Conservation (phyloP, 2,113 vertebrate species). For the Pomatorhinus ruficollis region DNA sequence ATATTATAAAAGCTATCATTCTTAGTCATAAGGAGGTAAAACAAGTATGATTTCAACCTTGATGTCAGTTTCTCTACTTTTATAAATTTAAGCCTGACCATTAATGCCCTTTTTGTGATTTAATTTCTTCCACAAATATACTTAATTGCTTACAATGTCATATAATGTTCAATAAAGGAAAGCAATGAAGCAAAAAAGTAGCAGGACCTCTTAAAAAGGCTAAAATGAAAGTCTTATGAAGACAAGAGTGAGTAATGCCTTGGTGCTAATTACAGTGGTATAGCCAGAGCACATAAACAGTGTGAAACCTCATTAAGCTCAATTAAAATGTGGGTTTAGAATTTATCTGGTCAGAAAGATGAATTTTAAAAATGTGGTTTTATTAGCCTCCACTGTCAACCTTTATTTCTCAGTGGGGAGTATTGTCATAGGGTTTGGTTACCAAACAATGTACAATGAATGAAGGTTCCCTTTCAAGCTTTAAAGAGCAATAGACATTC, state of each 20-base stretch:
- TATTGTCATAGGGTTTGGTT: not conserved
- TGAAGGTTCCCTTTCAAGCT: not conserved
- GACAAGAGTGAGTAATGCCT: constrained; percentile 66
- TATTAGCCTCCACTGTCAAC: not conserved
- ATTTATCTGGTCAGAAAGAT: constrained; percentile 42
- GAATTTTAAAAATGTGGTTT: not conserved
- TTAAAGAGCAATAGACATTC: not conserved
- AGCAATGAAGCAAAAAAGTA: constrained; percentile 71
- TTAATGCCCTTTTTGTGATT: constrained; percentile 55
- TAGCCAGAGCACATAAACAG: constrained; percentile 44
- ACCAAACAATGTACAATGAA: not conserved
- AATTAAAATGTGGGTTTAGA: constrained; percentile 35
- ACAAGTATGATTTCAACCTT: constrained; percentile 19
- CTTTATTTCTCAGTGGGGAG: not conserved
- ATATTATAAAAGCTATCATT: not conserved
- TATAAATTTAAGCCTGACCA: constrained; percentile 46
- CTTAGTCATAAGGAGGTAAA: not conserved
- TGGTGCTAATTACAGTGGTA: constrained; percentile 59
- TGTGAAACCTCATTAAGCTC: constrained; percentile 64
- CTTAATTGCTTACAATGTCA: constrained; percentile 61
- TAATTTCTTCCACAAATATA: constrained; percentile 68
- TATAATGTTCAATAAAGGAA: constrained; percentile 73
- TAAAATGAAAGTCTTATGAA: constrained; percentile 61
- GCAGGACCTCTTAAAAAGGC: constrained; percentile 57
- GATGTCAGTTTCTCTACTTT: constrained; percentile 34